Evolutionary conservation across 2,113 vertebrate genomes (phyloP), one percentile per base, ranked within the genome.

Genomic region (Oncorhynchus mykiss): DNA sequence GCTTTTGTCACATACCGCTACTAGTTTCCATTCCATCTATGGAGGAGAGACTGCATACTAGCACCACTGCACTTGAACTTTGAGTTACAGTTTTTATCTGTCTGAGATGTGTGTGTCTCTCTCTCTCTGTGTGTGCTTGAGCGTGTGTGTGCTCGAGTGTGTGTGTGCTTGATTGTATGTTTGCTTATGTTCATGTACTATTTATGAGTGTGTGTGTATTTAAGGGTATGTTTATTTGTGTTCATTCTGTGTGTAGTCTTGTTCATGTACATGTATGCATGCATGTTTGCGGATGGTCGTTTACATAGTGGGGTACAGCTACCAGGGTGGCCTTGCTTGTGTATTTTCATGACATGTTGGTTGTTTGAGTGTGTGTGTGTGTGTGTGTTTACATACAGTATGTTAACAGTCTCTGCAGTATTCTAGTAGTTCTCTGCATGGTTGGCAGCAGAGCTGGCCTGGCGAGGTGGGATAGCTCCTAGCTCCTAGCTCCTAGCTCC

Each of bases 201-300:
- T 45, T 9, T 9, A 11, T 45, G 39, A 11, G 39, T 39, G 39
- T 39, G 6, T 39, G 39, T 39, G 9, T 45, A 9, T 9, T 45
- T 45, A 45, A 45, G 39, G 39, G 39, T 45, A 45, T 45, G 39
- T 45, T 45, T 45, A 67, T 65, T 27, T 1, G 34, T 70, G 64
- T 77, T 45, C 39, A 9, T 45, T 45, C 39, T 45, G 57, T 16
- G 60, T 68, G 74, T 29, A 1, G 3, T 27, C 67, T 49, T 73
- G 45, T 79, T 76, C 73, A 68, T 77, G 62, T 54, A 4, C 16
- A 82, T 71, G 49, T 70, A 60, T 78, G 77, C 71, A 65, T 79
- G 72, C 81, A n/a, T 5, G 70, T 64, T 31, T 62, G 1, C 64
- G 29, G 12, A 24, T 31, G 18, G 24, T 12, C 22, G 1, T 48